Evolutionary conservation across 2,113 vertebrate genomes (phyloP).

Genomic region (Poecile atricapillus): DNA sequence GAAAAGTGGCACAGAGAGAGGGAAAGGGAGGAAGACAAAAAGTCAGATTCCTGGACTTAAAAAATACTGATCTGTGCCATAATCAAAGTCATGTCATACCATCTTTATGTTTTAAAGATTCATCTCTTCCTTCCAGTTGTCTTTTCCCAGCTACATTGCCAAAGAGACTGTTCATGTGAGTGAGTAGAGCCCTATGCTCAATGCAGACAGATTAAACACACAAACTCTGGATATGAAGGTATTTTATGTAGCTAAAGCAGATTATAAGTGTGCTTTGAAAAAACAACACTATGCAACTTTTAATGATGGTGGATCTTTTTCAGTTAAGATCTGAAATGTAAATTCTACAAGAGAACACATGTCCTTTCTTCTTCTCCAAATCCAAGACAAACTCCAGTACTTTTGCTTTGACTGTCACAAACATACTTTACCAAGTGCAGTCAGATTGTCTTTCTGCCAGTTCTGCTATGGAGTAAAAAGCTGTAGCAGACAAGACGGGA

Average conservation of each 20-base stretch:
- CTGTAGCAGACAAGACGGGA: background rate
- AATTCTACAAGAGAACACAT: background rate
- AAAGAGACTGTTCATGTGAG: background rate
- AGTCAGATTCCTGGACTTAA: background rate
- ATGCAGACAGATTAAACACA: background rate
- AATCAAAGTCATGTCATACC: background rate
- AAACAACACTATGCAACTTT: background rate
- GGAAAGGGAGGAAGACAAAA: background rate
- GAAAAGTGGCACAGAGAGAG: slow-evolving; percentile 7
- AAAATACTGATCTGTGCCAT: background rate
- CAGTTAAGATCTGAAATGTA: background rate
- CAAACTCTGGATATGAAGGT: background rate
- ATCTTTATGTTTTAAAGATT: background rate
- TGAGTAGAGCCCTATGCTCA: background rate
- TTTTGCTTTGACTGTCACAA: slow-evolving; percentile 1
- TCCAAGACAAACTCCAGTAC: background rate
- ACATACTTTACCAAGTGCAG: background rate
- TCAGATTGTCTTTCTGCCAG: background rate
- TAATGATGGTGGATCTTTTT: background rate
- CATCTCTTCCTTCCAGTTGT: background rate
- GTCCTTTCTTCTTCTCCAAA: background rate
- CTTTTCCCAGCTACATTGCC: background rate
- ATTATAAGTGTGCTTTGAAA: background rate
- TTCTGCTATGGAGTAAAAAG: background rate
- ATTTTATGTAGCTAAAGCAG: background rate